phyloP scores from a whole-genome alignment of 2,888 invertebrate genomes.

The Cotesia congregata region DNA sequence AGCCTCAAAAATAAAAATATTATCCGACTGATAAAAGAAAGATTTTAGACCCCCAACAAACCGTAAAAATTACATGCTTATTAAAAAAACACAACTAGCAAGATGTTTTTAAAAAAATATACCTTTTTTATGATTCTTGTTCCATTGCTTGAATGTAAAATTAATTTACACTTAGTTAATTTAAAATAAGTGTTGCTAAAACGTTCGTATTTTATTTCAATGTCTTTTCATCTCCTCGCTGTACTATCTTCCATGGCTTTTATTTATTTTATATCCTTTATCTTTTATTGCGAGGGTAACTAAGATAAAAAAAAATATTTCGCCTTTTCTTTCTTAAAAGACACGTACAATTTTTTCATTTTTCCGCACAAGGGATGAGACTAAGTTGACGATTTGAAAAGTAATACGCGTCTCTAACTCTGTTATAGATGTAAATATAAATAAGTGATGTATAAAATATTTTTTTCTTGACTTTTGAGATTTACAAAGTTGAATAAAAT shows the following conservation, averaged over 20 bases:
- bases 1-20: neutral
- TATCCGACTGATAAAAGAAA: neutral
- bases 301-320: neutral
- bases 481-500: constrained; percentile 12
- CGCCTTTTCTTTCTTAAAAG: neutral
- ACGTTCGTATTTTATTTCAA: constrained; percentile 11
- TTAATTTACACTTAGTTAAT: constrained; percentile 42
- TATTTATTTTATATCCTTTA: constrained; percentile 4
- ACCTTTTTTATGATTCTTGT: neutral
- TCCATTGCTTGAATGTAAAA: constrained; percentile 2
- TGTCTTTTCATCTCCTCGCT: neutral
- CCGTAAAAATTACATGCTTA: neutral
- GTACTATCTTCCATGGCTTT: neutral
- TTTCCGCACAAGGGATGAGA: neutral
- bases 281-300: neutral
- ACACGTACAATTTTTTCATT: neutral
- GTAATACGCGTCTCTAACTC: constrained; percentile 28
- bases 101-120: neutral
- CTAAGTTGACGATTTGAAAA: neutral
- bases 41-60: neutral
- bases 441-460: constrained; percentile 15
- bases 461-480: constrained; percentile 21
- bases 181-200: constrained; percentile 20
- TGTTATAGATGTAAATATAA: constrained; percentile 10
- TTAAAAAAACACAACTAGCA: neutral